Conservation (phyloP, 1,140 invertebrate genomes). For the Scylla paramamosain region DNA sequence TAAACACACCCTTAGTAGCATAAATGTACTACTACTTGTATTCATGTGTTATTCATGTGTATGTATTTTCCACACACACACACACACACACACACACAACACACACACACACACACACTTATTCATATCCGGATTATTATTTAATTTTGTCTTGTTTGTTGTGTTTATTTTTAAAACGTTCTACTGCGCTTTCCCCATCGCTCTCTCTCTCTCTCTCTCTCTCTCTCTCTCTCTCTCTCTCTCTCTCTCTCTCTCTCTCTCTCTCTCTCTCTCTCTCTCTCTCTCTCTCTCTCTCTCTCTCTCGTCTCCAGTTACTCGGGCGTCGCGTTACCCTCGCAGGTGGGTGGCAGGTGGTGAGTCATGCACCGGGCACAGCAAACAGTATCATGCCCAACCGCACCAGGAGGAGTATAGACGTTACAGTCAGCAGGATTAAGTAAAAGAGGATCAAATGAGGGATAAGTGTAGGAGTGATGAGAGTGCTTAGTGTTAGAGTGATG, state of each 20-base stretch:
- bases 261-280: no score
- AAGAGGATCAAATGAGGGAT: no score
- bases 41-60: no score
- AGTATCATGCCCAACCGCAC: not conserved
- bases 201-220: not conserved
- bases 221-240: not conserved
- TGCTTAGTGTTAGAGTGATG: no score
- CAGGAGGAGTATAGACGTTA: no score
- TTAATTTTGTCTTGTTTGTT: not conserved
- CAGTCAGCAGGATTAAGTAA: no score
- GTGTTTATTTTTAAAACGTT: not conserved
- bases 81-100: conserved; percentile 34
- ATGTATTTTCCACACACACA: not conserved
- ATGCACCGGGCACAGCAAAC: not conserved
- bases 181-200: not conserved
- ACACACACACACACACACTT: not conserved
- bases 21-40: not conserved
- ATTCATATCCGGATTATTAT: not conserved
- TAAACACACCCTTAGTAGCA: no score
- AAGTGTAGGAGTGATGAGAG: no score
- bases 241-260: no score
- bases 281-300: no score
- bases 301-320: not conserved
- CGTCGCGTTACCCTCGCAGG: not conserved
- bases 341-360: not conserved